Conservation (phyloP, 2,888 invertebrate species). For the Ectobius pallidus region DNA sequence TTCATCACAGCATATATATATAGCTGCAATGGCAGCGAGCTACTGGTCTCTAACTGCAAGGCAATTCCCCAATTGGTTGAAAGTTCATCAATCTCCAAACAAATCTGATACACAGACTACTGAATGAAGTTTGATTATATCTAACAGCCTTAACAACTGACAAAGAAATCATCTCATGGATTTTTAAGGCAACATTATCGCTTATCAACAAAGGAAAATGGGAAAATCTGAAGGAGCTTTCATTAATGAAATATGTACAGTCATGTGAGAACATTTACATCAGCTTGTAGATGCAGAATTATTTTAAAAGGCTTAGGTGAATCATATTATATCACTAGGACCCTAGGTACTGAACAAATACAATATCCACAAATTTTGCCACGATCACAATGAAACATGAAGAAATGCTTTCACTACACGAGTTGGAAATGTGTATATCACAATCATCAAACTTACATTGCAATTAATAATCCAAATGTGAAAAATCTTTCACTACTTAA, state of each 20-base stretch:
- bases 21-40: conserved; percentile 19
- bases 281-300: conserved; percentile 8
- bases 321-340: conserved; percentile 13
- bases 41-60: conserved; percentile 1
- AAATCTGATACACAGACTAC: conserved; percentile 10
- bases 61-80: not conserved
- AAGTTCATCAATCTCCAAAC: not conserved
- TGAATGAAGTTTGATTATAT: conserved; percentile 14
- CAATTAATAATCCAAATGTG: not conserved
- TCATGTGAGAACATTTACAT: conserved; percentile 8
- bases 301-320: conserved; percentile 22
- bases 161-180: conserved; percentile 20
- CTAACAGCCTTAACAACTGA: conserved; percentile 18
- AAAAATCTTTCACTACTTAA: not conserved
- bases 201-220: conserved; percentile 21
- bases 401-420: conserved; percentile 5
- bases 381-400: conserved; percentile 21
- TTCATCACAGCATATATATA: conserved; percentile 19
- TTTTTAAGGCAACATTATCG: conserved; percentile 27
- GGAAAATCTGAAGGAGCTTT: not conserved
- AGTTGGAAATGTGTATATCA: conserved; percentile 13
- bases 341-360: conserved; percentile 3
- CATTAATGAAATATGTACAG: conserved; percentile 18
- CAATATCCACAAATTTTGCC: conserved; percentile 2
- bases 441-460: not conserved